Evolutionary conservation across 2,888 invertebrate genomes (phyloP), one percentile per base, ranked within the genome.

Genomic region (Harmothoe impar): DNA sequence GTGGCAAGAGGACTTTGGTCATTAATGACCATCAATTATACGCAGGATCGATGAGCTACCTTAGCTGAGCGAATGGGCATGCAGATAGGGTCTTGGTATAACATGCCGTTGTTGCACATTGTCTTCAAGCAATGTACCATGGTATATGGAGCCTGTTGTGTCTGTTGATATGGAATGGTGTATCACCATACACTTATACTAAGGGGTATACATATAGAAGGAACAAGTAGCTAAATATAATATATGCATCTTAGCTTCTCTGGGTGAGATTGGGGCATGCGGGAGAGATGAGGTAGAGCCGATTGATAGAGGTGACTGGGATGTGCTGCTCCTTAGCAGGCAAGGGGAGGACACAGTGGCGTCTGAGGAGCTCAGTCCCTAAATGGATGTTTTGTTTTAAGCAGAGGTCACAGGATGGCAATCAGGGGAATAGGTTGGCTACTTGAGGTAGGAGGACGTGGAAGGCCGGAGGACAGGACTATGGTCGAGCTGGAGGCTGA

Each of bases 11-110:
- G 43, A 20, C 81, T 43, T 33, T 20, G 33, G 17, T 35, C 81
- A 81, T 81, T 81, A 81, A 81, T 35, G 81, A 35, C 43, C 81
- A 81, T 81, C 81, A 81, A 81, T 81, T 81, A 81, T n/a, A 43
- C 23, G 43, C 7, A 43, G 81, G 25, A 25, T 29, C 72, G 25
- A 72, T 72, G n/a, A 15, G 15, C 72, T 72, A 7, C 15, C 15
- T 23, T 15, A 29, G 25, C 3, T 72, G 25, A 25, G 72, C 25
- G 72, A 15, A 23, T 62, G 1, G 72, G 29, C 15, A 72, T 15
- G 72, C 72, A 72, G 29, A n/a, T 25, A 7, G 17, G 72, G 25
- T 43, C 43, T 43, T 43, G 10, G 5, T 43, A 7, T 7, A n/a
- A n/a, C n/a, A n/a, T 43, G 43, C 31, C 1, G 25, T 15, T 25